These are phyloP conservation scores for Corythaeola cristata DNA, from an alignment of 2,113 vertebrate species.

Conservation along the genomic window DNA sequence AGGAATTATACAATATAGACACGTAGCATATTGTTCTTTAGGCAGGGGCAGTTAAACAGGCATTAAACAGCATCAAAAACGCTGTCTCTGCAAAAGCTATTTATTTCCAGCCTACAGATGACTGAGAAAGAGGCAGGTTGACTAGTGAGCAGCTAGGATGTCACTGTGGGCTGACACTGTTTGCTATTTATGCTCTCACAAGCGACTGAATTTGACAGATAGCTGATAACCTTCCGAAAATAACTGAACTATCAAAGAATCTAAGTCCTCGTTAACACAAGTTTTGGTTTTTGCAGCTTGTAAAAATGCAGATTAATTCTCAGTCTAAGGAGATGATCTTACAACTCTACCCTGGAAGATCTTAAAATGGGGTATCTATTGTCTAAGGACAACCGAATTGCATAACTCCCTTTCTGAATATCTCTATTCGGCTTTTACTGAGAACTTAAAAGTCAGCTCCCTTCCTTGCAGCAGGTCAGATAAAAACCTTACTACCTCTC, in stretches of 20 bases:
- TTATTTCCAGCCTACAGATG: constrained; percentile 12
- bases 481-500: neutral
- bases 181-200: constrained; percentile 33
- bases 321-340: neutral
- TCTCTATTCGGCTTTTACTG: neutral
- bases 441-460: neutral
- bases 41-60: neutral
- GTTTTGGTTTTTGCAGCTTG: neutral
- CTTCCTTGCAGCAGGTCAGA: neutral
- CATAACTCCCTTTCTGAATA: neutral
- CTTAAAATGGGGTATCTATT: neutral
- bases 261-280: neutral
- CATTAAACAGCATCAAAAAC: neutral
- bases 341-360: neutral
- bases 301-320: neutral
- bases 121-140: neutral
- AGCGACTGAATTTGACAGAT: neutral
- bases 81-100: neutral
- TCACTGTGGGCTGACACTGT: neutral
- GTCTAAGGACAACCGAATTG: neutral
- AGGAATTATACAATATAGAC: neutral
- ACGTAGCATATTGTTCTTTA: neutral
- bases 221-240: constrained; percentile 38
- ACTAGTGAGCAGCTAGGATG: neutral
- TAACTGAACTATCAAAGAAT: constrained; percentile 11